Conservation (phyloP, 2,113 vertebrate genomes). For the Drymodes brunneopygia region DNA sequence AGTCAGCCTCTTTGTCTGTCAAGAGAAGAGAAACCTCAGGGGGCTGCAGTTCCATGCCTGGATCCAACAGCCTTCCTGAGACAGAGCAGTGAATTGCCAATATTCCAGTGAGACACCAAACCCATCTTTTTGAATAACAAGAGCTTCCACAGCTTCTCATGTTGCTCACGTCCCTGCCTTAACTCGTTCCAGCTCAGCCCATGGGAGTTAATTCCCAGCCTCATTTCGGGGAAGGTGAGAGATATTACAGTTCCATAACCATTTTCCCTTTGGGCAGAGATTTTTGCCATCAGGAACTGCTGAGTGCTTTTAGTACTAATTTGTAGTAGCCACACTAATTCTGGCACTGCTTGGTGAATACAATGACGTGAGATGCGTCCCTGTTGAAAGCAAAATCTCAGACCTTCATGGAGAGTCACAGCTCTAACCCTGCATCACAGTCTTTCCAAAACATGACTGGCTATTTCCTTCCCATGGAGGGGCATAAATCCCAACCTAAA, state of each 20-base stretch:
- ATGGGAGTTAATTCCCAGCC: neutral
- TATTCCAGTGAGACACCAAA: neutral
- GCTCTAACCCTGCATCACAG: neutral
- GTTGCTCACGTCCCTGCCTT: neutral
- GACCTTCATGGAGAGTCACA: neutral
- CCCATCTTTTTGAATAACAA: neutral
- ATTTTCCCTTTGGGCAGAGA: neutral
- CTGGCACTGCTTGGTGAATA: neutral
- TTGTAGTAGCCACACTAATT: neutral
- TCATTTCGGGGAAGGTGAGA: fast-evolving
- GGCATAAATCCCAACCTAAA: neutral
- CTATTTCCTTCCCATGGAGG: no score
- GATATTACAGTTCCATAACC: fast-evolving
- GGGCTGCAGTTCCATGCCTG: neutral
- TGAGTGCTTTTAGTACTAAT: neutral
- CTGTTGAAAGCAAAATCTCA: neutral
- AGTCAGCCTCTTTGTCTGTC: neutral
- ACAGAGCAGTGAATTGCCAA: neutral
- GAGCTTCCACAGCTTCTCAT: neutral
- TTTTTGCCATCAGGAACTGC: neutral
- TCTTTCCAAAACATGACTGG: neutral
- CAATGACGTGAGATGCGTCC: neutral
- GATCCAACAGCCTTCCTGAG: neutral
- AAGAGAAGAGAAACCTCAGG: neutral
- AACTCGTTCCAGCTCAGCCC: neutral